phyloP scores from a whole-genome alignment of 2,888 invertebrate genomes.

The Sericinus montela region DNA sequence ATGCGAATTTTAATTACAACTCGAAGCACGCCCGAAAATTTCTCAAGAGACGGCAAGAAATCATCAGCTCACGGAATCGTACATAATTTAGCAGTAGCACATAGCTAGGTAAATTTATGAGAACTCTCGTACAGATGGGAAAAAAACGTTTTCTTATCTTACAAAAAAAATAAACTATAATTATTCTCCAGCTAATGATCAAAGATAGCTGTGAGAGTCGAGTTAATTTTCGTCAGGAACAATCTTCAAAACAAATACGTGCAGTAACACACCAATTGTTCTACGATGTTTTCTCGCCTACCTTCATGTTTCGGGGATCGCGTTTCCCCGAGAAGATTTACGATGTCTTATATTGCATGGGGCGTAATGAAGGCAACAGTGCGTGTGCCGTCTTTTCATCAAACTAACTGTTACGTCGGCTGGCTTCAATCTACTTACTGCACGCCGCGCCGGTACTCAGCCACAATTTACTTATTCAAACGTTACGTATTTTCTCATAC shows the following conservation, averaged over 20 bases:
- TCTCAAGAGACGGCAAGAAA: background rate
- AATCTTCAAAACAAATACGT: constrained; percentile 16
- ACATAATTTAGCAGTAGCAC: background rate
- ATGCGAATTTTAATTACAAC: constrained; percentile 2
- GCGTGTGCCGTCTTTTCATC: constrained; percentile 38
- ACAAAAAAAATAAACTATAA: constrained; percentile 23
- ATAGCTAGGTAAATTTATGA: background rate
- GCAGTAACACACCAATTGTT: constrained; percentile 12
- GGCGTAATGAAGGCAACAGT: constrained; percentile 44
- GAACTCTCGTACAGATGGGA: constrained; percentile 16
- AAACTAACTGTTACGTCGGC: constrained; percentile 23
- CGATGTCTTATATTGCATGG: constrained; percentile 39
- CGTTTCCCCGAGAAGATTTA: constrained; percentile 30
- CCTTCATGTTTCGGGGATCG: constrained; percentile 9
- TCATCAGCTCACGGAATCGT: background rate
- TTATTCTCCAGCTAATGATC: constrained; percentile 25
- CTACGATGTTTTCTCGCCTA: constrained; percentile 17
- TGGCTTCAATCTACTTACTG: constrained; percentile 20
- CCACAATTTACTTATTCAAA: constrained; percentile 20
- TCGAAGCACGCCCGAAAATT: background rate
- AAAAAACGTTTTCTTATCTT: constrained; percentile 17
- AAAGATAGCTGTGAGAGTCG: constrained; percentile 22
- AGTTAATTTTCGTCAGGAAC: constrained; percentile 20
- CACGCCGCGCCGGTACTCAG: constrained; percentile 10
- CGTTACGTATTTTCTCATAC: background rate